Evolutionary conservation across 2,113 vertebrate genomes (phyloP), one percentile per base, ranked within the genome.

Genomic region (Siniperca knerii): DNA sequence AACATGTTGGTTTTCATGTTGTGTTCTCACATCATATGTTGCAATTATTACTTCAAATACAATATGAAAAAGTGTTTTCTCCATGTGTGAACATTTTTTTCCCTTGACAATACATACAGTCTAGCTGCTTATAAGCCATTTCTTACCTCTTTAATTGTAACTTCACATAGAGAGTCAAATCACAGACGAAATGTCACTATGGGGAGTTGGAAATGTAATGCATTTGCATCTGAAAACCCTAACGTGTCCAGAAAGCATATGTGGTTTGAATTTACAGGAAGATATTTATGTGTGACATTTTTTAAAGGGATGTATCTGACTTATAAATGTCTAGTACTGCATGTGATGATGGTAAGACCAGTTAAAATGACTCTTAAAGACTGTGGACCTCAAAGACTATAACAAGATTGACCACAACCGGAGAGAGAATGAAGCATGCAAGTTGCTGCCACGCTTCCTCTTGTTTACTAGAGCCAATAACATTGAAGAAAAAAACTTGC

Each of bases 381-480:
- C 33, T 58, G 20, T 25, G 29, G 10, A 67, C 29, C 33, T 44
- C 60, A 16, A 8, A 70, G 35, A 6, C 58, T 44, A 4, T 54
- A 52, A 77, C 67, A 37, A 48, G 29, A 81, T 29, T 52, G 44
- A 75, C 60, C 29, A 42, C 44, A 72, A 77, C 46, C 20, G 9
- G 16, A 54, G 44, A 54, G 44, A 48, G 4, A 75, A 64, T 40
- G 35, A 81, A 52, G 48, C 20, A 52, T 58, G 16, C 11, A 64
- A 82, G 9, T 75, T 62, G 25, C n/a, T 13, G 8, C 67, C 60
- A 52, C 5, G 6, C 57, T 42, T 65, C 40, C 29, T 33, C 44
- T 60, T 88, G 77, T 87, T 82, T 77, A 89, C 81, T 70, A 23
- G 40, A 84, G 66, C 23, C 62, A 78, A 15, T 75, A 78, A 73